Evolutionary conservation across 1,140 invertebrate genomes (phyloP).

Genomic region (Drosophila nannoptera): DNA sequence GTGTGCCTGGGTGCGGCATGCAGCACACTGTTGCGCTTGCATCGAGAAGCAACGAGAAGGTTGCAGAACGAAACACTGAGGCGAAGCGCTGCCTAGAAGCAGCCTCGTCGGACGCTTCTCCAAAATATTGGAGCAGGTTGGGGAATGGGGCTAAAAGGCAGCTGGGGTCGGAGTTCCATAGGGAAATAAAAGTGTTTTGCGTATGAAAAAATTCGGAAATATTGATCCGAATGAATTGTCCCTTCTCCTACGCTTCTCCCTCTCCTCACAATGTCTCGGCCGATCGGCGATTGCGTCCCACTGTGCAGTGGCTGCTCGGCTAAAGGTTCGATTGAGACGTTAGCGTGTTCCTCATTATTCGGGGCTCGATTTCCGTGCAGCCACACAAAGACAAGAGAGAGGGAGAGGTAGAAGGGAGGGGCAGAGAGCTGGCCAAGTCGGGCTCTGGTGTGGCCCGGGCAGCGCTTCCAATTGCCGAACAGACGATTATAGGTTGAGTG

Average conservation of each 20-base stretch:
- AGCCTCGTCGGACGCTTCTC: no score
- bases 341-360: constrained; percentile 71
- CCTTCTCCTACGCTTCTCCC: not conserved
- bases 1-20: constrained; percentile 28
- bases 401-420: not conserved
- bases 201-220: no score
- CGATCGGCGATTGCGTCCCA: constrained; percentile 14
- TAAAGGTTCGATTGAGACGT: constrained; percentile 69
- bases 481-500: constrained; percentile 18
- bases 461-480: constrained; percentile 26
- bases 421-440: constrained; percentile 12
- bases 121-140: no score
- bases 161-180: not conserved
- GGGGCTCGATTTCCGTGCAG: constrained; percentile 62
- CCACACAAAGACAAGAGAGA: constrained; percentile 15
- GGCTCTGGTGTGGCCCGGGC: constrained; percentile 27
- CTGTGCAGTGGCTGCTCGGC: constrained; percentile 59
- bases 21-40: constrained; percentile 40
- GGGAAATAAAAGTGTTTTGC: not conserved
- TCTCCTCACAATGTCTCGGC: not conserved
- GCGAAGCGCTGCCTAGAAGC: no score
- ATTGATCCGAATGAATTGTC: not conserved
- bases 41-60: not conserved
- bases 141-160: not conserved
- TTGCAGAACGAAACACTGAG: not conserved